Conservation (phyloP, 1,140 invertebrate genomes). For the Leptonema lineaticorne region DNA sequence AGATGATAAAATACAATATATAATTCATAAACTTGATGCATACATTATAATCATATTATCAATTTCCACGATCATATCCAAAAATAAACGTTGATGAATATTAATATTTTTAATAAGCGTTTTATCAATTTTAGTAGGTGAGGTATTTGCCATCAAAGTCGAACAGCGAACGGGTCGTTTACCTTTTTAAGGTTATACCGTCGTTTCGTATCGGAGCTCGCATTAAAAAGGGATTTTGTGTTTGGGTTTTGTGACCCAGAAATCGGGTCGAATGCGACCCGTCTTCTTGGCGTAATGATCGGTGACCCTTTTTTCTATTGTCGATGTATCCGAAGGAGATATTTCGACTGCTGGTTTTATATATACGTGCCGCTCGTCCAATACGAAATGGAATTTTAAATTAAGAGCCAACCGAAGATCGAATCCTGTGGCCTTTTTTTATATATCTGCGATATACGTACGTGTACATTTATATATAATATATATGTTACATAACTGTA, state of each 20-base stretch:
- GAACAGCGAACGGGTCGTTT: background rate
- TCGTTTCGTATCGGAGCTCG: background rate
- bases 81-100: too few relatives aligned
- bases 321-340: background rate
- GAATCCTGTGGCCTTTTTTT: too few relatives aligned
- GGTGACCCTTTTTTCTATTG: slow-evolving; percentile 18
- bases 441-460: too few relatives aligned
- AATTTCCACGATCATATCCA: too few relatives aligned
- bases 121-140: too few relatives aligned
- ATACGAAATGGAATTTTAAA: slow-evolving; percentile 3
- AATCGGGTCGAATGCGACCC: slow-evolving; percentile 2
- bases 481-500: too few relatives aligned
- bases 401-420: background rate
- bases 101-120: too few relatives aligned
- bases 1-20: too few relatives aligned
- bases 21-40: too few relatives aligned
- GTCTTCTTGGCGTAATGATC: slow-evolving; percentile 15
- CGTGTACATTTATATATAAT: too few relatives aligned
- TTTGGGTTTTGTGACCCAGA: background rate
- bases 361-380: background rate
- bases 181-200: background rate
- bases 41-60: too few relatives aligned
- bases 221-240: background rate
- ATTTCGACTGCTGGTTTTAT: too few relatives aligned
- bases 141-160: background rate